Evolutionary conservation across 2,888 invertebrate species (phyloP).

Genomic region (Bruchidius siliquastri): DNA sequence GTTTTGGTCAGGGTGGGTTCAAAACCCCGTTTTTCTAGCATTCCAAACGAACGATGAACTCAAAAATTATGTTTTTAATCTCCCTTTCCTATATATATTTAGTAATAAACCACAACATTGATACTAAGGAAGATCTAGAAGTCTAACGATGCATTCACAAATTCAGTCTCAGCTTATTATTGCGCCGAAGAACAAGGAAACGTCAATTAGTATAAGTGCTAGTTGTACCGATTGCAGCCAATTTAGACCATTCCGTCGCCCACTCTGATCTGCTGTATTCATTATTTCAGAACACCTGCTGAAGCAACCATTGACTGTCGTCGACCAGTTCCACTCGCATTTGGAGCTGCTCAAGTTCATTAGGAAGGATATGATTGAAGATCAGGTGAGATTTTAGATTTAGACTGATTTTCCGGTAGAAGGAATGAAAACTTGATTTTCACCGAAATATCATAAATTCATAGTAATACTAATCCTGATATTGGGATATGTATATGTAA

Average conservation of each 20-base stretch:
- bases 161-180: background rate
- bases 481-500: too few relatives aligned
- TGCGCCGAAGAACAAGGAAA: background rate
- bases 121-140: too few relatives aligned
- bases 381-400: constrained; percentile 62
- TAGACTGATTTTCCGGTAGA: background rate
- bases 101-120: too few relatives aligned
- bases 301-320: constrained; percentile 78
- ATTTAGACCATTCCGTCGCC: constrained; percentile 4
- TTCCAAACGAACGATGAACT: too few relatives aligned
- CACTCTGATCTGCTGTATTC: constrained; percentile 7
- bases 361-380: constrained; percentile 69
- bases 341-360: constrained; percentile 89
- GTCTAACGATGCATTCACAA: too few relatives aligned
- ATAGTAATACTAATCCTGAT: background rate
- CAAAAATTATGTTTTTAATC: too few relatives aligned
- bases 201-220: background rate
- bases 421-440: background rate
- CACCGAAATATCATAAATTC: too few relatives aligned
- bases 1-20: too few relatives aligned
- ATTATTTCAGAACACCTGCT: constrained; percentile 70
- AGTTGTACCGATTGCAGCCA: constrained; percentile 11
- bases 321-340: constrained; percentile 92
- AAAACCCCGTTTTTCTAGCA: too few relatives aligned
- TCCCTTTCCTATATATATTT: too few relatives aligned